These are phyloP conservation scores for Stichopus horrens DNA, from an alignment of 53 echinoderm and acorn worm genomes.

Conservation along the genomic window DNA sequence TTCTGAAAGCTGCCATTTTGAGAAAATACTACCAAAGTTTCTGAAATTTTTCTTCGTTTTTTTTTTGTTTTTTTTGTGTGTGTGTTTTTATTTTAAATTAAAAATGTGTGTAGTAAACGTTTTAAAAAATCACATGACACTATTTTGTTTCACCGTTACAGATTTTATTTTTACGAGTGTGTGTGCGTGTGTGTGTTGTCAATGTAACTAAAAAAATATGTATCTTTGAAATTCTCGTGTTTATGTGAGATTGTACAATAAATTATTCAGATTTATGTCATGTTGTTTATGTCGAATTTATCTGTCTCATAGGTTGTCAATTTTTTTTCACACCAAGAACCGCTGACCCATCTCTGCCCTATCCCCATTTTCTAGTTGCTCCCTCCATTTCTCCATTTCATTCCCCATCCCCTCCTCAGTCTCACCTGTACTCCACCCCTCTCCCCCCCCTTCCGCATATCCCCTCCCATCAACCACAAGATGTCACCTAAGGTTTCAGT, in stretches of 20 bases:
- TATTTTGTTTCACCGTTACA: neutral
- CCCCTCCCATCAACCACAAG: neutral
- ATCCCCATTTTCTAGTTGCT: neutral
- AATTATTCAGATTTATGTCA: neutral
- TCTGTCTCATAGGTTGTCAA: neutral
- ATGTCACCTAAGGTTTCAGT: too few relatives aligned
- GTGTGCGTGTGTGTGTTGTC: neutral
- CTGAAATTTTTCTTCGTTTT: neutral
- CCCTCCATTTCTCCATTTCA: neutral
- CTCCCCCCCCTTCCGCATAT: too few relatives aligned
- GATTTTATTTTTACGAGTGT: slow-evolving; percentile 11
- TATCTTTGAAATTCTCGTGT: neutral
- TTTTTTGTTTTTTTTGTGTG: neutral
- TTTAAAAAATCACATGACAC: neutral
- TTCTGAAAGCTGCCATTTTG: neutral
- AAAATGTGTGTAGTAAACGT: slow-evolving; percentile 11
- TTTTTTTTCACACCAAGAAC: neutral
- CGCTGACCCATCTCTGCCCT: neutral
- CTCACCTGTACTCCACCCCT: neutral
- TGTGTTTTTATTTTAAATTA: neutral
- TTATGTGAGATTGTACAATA: slow-evolving; percentile 6
- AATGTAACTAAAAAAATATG: neutral
- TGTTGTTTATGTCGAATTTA: neutral
- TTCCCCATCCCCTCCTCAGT: neutral
- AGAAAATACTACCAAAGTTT: neutral